Evolutionary conservation across 2,113 vertebrate species (phyloP), one percentile per base, ranked within the genome.

Genomic region (Synchiropus splendidus): DNA sequence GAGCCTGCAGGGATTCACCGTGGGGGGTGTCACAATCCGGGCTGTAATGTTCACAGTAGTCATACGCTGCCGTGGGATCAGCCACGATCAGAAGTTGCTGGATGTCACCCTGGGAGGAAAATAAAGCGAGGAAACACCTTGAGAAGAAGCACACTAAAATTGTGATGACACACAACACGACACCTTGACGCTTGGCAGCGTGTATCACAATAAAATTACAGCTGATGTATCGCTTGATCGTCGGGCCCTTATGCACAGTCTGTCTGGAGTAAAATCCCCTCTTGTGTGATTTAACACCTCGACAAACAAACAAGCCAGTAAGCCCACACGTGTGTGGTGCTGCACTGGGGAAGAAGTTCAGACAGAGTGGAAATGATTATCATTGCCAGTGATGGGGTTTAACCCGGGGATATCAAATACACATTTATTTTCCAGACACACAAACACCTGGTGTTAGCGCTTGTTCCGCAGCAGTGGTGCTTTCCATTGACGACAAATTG

Each of bases 31-130:
- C 88, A 79, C 95, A 99, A 83, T 98, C 94, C 1, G 93, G 91
- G 70, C 89, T 97, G 53, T 96, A 99, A 67, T 98, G 90, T 71
- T 94, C 90, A 78, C 95, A 99, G 81, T 98, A 97, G 79, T 97
- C 93, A 42, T 90, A 92, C 0, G 95, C 94, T 33, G 91, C 94
- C 76, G 89, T 90, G 36, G 93, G 86, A 70, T 99, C 94, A 5
- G 80, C 78, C 35, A 88, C 75, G 43, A 99, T 92, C 77, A 99
- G 61, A 45, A 99, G 78, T 58, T 99, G 94, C 70, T 99, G 95
- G 74, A 99, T 96, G 66, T 99, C 92, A 5, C 95, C 95, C 94
- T 98, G 81, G 10, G 43, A 54, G 49, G 51, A n/a, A n/a, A 55
- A 67, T 33, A 52, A 16, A 21, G 37, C 9, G 6, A 35, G 41